These are phyloP conservation scores for Hipparchia semele DNA, from an alignment of 2,888 invertebrate genomes.

Conservation along the genomic window DNA sequence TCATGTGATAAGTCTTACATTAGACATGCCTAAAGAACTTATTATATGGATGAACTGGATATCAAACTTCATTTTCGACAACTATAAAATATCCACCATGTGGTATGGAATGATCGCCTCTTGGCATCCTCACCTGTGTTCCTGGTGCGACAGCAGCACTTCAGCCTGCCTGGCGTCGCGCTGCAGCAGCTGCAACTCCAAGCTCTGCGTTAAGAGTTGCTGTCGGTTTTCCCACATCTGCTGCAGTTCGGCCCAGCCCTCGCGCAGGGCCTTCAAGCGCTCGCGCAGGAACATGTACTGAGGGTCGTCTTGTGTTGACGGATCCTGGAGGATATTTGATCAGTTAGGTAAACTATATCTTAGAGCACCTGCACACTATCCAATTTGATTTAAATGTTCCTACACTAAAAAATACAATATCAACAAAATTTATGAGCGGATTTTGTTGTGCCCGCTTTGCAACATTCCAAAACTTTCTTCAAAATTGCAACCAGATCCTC, in stretches of 20 bases:
- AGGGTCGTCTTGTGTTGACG: constrained; percentile 95
- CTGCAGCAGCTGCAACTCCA: constrained; percentile 97
- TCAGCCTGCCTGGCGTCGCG: constrained; percentile 99
- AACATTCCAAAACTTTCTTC: no score
- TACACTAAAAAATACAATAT: neutral
- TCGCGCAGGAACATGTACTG: constrained; percentile 99
- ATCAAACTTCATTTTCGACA: no score
- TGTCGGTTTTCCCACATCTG: constrained; percentile 99
- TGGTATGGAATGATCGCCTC: neutral
- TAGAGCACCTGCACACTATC: no score
- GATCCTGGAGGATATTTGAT: constrained; percentile 79
- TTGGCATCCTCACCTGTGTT: constrained; percentile 86
- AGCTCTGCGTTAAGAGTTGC: constrained; percentile 95
- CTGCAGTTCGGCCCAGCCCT: constrained; percentile 99
- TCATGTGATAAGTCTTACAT: no score
- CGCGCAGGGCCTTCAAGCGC: constrained; percentile 97
- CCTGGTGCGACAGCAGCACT: constrained; percentile 98
- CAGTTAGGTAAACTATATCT: neutral
- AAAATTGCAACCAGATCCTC: no score
- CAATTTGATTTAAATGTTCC: neutral
- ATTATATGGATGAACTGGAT: no score
- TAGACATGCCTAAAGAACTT: no score
- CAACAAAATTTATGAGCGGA: no score
- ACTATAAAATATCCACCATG: no score
- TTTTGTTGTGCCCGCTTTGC: no score